Evolutionary conservation across 2,888 invertebrate species (phyloP), one percentile per base, ranked within the genome.

Genomic region (Limnephilus marmoratus): DNA sequence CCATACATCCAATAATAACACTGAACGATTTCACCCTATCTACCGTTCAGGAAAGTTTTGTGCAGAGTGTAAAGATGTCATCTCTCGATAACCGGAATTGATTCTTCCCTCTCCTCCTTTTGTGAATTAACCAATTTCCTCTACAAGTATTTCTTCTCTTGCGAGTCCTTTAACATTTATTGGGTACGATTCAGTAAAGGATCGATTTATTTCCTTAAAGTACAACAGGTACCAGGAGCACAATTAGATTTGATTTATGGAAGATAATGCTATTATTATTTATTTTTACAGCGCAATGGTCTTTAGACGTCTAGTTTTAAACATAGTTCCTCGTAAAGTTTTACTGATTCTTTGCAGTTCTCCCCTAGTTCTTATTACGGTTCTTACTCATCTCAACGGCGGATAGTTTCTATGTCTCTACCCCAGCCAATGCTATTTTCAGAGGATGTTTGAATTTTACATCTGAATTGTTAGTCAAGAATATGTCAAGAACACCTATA

Each of bases 1-100:
- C 68, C 68, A 68, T 24, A 68, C 24, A 68, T 68, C 83, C 83
- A 83, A 15, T 34, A 83, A 37, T 83, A 83, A 37, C 37, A 83
- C 18, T 83, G 24, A 34, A 37, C 9, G 37, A 83, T 34, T 37
- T 68, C 37, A 24, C 34, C 37, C 34, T 83, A 11, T 34, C 83
- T 83, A 34, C 37, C 45, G 15, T 24, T 29, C 49, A 45, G 5
- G 45, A 86, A 86, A 41, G 86, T 45, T 86, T 86, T 29, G 41
- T 86, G 86, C 86, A 86, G 29, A 37, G 86, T 45, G 86, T 45
- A 41, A 45, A 86, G 86, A 86, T 86, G 86, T 86, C 86, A 86
- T 49, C 45, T 86, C 41, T 18, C 86, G 86, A 86, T 86, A 86
- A 86, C 49, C 12, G 45, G 45, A 86, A 86, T 86, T 86, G 86